Base-by-base conservation (phyloP, 2,888 invertebrate species). In the Anthrax anthrax region DNA sequence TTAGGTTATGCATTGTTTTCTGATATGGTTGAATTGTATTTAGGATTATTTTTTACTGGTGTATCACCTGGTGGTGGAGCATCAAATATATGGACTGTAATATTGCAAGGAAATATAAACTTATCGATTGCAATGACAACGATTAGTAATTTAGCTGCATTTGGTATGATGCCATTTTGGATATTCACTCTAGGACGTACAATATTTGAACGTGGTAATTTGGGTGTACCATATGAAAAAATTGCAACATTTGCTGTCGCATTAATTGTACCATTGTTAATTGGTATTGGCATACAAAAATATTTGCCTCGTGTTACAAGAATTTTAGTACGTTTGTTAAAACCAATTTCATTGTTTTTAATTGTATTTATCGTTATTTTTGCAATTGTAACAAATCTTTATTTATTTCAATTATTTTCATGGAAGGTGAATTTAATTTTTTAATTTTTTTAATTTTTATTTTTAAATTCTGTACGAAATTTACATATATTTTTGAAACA, bases 91-190 rank as follows among this genome's bases (percentile, higher is more conserved):
- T 97, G 95, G 92, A 85, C 92, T 0, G 81, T 87, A 52, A 76
- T 96, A 16, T 72, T 97, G 3, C 86, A 84, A 4, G 96, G 92
- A 6, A 96, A 97, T 69, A 76, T 96, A 6, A 85, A 92, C 64
- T 72, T 97, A 37, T 94, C 94, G 0, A 80, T 97, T 42, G 84
- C 96, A 16, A 94, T 97, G 95, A 97, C 96, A 0, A 81, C 92
- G 10, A 71, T 92, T 46, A 85, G 90, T 50, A 95, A 91, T 3
- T 65, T 95, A 6, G 81, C 83, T 1, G 84, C 94, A 0, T 85
- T 96, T 58, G 87, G 84, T 80, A 81, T 89, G 71, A 89, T 94
- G 77, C 94, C 94, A 0, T 60, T 87, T 2, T 95, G 94, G 94
- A 71, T 91, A 8, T 88, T 91, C 62, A 88, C 90, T 0, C 72